phyloP scores from a whole-genome alignment of 2,888 invertebrate species.

The Netelia melanura region DNA sequence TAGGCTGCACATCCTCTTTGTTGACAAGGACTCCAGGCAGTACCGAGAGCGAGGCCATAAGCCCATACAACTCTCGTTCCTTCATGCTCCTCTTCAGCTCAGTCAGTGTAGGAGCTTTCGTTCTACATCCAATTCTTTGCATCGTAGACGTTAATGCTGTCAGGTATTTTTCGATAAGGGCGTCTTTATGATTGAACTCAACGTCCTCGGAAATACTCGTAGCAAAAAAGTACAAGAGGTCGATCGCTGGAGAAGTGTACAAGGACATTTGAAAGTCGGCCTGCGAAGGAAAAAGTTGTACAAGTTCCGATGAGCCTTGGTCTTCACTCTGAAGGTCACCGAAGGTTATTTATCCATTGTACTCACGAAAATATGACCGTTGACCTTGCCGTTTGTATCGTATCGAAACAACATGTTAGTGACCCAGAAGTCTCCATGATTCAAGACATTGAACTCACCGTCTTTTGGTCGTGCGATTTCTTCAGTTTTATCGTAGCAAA shows the following conservation, averaged over 20 bases:
- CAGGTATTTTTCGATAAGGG: conserved; percentile 75
- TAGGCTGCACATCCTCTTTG: conserved; percentile 66
- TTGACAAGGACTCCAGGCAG: conserved; percentile 76
- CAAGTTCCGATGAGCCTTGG: neutral
- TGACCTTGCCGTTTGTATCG: conserved; percentile 72
- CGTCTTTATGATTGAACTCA: conserved; percentile 63
- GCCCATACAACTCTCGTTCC: conserved; percentile 66
- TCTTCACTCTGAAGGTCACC: neutral
- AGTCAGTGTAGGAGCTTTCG: conserved; percentile 72
- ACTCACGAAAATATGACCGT: conserved; percentile 38
- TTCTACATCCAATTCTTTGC: conserved; percentile 75
- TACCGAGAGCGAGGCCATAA: conserved; percentile 72
- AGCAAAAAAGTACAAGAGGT: conserved; percentile 85
- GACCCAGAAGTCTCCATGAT: conserved; percentile 81
- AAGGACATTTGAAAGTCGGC: conserved; percentile 85
- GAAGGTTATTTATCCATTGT: neutral
- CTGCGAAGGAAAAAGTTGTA: conserved; percentile 73
- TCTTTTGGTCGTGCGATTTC: conserved; percentile 46
- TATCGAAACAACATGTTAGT: conserved; percentile 82
- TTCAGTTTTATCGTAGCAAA: conserved; percentile 19
- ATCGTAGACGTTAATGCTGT: conserved; percentile 70
- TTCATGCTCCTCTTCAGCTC: conserved; percentile 68
- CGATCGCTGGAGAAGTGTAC: conserved; percentile 84
- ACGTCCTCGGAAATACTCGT: conserved; percentile 79
- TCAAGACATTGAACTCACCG: conserved; percentile 79